A percentile compares a stretch with the other conserved stretches of the same genome.
phyloP scores from a whole-genome alignment of 2,797 vertebrate species.

The Phoeniculus purpureus region DNA sequence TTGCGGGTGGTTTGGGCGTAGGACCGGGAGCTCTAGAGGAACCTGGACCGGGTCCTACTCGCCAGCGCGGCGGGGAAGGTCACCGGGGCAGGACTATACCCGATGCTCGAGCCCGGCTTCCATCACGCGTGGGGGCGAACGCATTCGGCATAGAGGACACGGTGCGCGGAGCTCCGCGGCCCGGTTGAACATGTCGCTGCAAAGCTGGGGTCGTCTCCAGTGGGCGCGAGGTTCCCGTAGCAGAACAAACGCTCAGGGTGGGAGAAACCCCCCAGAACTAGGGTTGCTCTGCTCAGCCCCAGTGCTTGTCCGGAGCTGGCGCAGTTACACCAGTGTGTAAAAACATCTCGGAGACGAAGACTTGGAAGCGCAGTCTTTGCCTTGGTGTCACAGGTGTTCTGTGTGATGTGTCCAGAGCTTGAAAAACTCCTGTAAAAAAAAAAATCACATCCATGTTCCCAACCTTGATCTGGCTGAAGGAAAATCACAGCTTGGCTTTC shows the following conservation, averaged over 20 bases:
- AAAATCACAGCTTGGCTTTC: not conserved
- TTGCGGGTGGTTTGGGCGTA: not conserved
- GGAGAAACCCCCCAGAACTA: not conserved
- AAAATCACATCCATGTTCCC: no score
- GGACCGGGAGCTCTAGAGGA: not conserved
- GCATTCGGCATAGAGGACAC: not conserved
- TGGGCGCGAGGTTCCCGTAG: not conserved
- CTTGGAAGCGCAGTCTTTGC: not conserved
- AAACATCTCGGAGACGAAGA: not conserved
- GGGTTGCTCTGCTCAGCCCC: not conserved
- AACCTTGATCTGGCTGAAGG: not conserved
- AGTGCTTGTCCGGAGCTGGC: not conserved
- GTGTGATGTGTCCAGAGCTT: not conserved
- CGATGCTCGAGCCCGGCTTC: not conserved
- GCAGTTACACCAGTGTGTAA: not conserved
- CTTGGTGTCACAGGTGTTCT: not conserved
- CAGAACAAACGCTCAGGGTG: not conserved
- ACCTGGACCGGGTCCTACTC: not conserved
- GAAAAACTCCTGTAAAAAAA: not conserved
- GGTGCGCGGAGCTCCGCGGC: not conserved
- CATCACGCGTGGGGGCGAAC: not conserved
- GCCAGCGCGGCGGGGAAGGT: slow-evolving; percentile 49
- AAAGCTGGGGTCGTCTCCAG: not conserved
- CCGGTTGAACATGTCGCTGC: not conserved
- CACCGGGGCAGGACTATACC: slow-evolving; percentile 28